Evolutionary conservation across 2,888 invertebrate genomes (phyloP), one percentile per base, ranked within the genome.

Genomic region (Malthinus seriepunctatus): DNA sequence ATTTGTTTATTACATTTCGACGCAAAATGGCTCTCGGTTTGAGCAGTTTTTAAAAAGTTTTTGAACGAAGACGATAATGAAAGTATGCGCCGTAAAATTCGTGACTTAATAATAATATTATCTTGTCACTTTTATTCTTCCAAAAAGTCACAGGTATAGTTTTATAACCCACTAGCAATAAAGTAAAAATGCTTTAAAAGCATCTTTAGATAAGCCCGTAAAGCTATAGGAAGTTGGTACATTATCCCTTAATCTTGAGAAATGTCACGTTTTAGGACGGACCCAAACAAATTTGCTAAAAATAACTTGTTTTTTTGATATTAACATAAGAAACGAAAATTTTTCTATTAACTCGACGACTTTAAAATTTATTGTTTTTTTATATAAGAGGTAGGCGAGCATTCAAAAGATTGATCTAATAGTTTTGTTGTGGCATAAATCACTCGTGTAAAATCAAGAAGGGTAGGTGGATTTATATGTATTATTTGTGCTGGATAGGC

Each of bases 131-230:
- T 23, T 23, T 23, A 23, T 23, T 23, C 23, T n/a, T n/a, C 23
- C 23, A 2, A 23, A 23, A 42, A 42, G 23, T 42, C 39, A n/a
- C n/a, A 45, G 10, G 48, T 54, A 35, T 45, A 53, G 49, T 58
- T 58, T 58, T 58, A 58, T 50, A 58, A 37, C 52, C 44, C 39
- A 10, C 50, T 14, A 33, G 48, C 49, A 54, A 50, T 45, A 58
- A 50, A 42, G 48, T 50, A 32, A 53, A 58, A 58, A 58, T n/a
- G n/a, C n/a, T 58, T 46, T 48, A 45, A 42, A 49, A 58, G 53
- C 58, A 52, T 58, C 58, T 53, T 58, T 53, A 37, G 37, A 31
- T 33, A 11, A 23, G 45, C 37, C 53, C n/a, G n/a, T n/a, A n/a
- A n/a, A n/a, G n/a, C n/a, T n/a, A n/a, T 44, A 38, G 31, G 9